Base-by-base conservation (phyloP, 2,113 vertebrate species). In the Pao palembangensis region DNA sequence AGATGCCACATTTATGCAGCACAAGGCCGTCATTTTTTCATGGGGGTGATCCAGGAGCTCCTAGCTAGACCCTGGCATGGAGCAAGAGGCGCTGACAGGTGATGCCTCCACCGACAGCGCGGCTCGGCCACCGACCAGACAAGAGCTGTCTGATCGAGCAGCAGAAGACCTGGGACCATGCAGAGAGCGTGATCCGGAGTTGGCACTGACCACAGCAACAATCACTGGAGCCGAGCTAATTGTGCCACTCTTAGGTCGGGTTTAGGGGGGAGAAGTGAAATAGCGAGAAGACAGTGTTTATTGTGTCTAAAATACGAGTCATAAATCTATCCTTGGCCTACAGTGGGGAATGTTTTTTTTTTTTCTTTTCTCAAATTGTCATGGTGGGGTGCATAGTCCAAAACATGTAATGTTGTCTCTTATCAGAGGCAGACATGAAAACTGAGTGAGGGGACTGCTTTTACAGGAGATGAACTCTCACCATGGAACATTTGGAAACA, bases 151-250 rank as follows among this genome's bases (percentile, higher is more conserved):
- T 88, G 81, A 82, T 89, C 65, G 62, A 76, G 75, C 84, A 50
- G 68, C 71, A 76, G 81, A 89, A 87, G 84, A 86, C 78, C 80
- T 69, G 75, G 85, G 64, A 56, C 78, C 87, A 82, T 82, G 86
- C 89, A 85, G 90, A 71, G 90, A 79, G 83, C 80, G 71, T 76
- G 85, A 90, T 88, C 87, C 84, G 83, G 75, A 78, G 71, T 88
- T 90, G 90, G 86, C 90, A 86, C 71, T 56, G 71, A 66, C 71
- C 56, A 31, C 68, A 71, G 73, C 82, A 82, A 80, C 85, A 76
- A 81, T 88, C 86, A 84, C 71, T 75, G 69, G 69, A 80, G 77
- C 80, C 79, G 81, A 72, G 86, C 87, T 85, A 82, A 89, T 85
- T 83, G 79, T 86, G 87, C 87, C 82, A 83, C 87, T 88, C 81